A percentile compares a stretch with the other conserved stretches of the same genome.
Conservation (phyloP, 2,888 invertebrate genomes). For the Siphlonurus alternatus region DNA sequence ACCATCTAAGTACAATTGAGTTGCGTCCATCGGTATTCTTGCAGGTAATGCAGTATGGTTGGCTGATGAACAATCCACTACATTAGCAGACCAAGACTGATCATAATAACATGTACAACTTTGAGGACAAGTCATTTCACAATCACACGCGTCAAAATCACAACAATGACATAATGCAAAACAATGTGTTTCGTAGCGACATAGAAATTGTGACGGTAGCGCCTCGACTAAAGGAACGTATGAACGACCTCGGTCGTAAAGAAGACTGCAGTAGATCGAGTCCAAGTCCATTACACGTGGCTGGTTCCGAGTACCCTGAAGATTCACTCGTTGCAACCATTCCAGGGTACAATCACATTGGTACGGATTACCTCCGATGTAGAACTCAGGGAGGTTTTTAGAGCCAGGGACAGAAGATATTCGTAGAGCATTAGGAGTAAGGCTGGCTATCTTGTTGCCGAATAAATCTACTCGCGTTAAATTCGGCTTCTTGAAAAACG, state of each 20-base stretch:
- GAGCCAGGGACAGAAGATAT: slow-evolving; percentile 58
- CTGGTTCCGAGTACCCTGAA: slow-evolving; percentile 53
- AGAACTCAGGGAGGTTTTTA: slow-evolving; percentile 60
- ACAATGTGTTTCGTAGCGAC: slow-evolving; percentile 70
- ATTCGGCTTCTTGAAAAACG: slow-evolving; percentile 75
- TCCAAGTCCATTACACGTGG: slow-evolving; percentile 69
- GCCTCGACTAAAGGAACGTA: slow-evolving; percentile 62
- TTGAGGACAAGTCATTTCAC: slow-evolving; percentile 78
- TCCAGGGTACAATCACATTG: slow-evolving; percentile 83
- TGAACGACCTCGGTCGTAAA: slow-evolving; percentile 56
- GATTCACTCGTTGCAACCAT: slow-evolving; percentile 70
- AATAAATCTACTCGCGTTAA: slow-evolving; percentile 64
- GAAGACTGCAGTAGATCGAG: slow-evolving; percentile 62
- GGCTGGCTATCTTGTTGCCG: slow-evolving; percentile 58
- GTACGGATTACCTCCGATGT: slow-evolving; percentile 71
- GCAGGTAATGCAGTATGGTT: slow-evolving; percentile 57
- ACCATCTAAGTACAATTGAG: slow-evolving; percentile 72
- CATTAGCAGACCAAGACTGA: slow-evolving; percentile 70
- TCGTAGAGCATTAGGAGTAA: slow-evolving; percentile 57
- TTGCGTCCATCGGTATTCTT: slow-evolving; percentile 79
- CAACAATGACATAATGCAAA: slow-evolving; percentile 79
- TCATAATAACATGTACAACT: slow-evolving; percentile 83
- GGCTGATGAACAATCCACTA: slow-evolving; percentile 62
- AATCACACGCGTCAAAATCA: slow-evolving; percentile 82
- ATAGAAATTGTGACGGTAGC: slow-evolving; percentile 65